A percentile compares a stretch with the other conserved stretches of the same genome.
These are phyloP conservation scores for Prionailurus viverrinus DNA, from an alignment of 2,113 vertebrate genomes.

Conservation along the genomic window DNA sequence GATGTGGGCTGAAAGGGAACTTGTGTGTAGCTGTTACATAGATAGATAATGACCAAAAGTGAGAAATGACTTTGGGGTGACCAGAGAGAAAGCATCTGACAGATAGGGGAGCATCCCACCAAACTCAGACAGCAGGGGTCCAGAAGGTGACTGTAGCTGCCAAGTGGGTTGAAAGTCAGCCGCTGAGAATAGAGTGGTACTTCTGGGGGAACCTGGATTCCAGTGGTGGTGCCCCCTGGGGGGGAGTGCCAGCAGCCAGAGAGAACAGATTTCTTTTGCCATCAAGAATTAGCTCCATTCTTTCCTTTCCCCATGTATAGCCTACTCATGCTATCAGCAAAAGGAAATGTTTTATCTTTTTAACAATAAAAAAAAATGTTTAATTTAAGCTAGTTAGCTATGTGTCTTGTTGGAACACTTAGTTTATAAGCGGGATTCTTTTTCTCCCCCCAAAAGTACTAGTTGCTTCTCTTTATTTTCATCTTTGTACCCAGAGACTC, in stretches of 20 bases:
- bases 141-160: not conserved
- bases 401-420: not conserved
- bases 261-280: not conserved
- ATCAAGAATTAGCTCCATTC: not conserved
- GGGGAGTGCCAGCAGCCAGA: not conserved
- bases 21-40: not conserved
- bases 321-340: not conserved
- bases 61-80: not conserved
- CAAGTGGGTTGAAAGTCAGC: not conserved
- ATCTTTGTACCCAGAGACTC: conserved; percentile 45
- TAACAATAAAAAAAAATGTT: conserved; percentile 29
- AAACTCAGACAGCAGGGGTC: not conserved
- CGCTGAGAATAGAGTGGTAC: not conserved
- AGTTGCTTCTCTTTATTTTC: conserved; percentile 33
- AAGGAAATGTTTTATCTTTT: not conserved
- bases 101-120: not conserved
- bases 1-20: not conserved
- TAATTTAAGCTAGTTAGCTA: not conserved
- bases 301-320: not conserved
- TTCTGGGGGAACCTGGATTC: not conserved
- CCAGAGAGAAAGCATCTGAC: not conserved
- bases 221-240: not conserved
- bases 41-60: not conserved
- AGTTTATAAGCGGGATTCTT: not conserved
- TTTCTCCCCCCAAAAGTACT: rapidly evolving